Base-by-base conservation (phyloP, 2,888 invertebrate species). In the Sepiola atlantica region DNA sequence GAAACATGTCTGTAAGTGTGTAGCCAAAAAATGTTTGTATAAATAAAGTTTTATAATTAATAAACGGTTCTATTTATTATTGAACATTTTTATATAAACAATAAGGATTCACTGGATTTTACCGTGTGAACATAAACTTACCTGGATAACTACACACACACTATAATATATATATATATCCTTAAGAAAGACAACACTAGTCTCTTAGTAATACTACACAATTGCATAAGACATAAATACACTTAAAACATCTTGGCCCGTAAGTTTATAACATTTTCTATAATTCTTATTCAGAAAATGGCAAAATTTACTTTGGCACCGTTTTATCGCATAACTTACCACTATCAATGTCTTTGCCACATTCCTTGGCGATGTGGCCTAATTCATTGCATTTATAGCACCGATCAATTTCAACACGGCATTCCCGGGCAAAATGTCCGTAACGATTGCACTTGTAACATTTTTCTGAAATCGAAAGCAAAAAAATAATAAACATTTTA, bases 361-460 rank as follows among this genome's bases (percentile, higher is more conserved):
- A 96, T 94, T 96, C 96, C 95, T 96, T 96, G 93, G 96, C 96
- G 95, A 96, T 96, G 95, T 96, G 96, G 32, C 96, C 99, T 97
- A 98, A 98, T 96, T 98, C 98, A 98, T 98, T 99, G 98, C 99
- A 99, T 95, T 97, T 97, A 97, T 98, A 98, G 97, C 98, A 98
- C 95, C 98, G 97, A 97, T 99, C 99, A 95, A 95, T 98, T 97
- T 99, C 99, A 97, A 99, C 99, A 97, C 99, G 98, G 95, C 97
- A 97, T 94, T 97, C 97, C 91, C 97, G 96, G 90, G 97, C 97
- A 95, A 97, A 97, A 95, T 97, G 97, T 21, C 97, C 97, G 55
- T 98, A 98, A 98, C 99, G 98, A 98, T 99, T 99, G 98, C 99
- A 99, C 97, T 98, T 98, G 98, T 99, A 99, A 98, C 99, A 99